These are phyloP conservation scores for Motacilla alba DNA, from an alignment of 2,113 vertebrate species.

Conservation along the genomic window DNA sequence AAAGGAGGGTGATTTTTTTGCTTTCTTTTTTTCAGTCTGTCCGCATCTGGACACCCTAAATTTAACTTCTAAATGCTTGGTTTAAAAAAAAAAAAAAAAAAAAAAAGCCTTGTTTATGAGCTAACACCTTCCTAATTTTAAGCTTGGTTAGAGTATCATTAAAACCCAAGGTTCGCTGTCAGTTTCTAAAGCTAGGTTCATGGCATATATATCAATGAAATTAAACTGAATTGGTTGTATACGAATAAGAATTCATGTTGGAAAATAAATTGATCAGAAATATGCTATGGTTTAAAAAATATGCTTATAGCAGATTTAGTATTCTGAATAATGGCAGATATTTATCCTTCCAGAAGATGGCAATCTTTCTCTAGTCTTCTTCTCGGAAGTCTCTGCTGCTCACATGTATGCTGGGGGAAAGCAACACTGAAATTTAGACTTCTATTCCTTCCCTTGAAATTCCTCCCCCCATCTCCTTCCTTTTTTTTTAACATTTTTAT, in stretches of 20 bases:
- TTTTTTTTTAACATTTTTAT: not conserved
- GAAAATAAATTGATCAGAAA: not conserved
- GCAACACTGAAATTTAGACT: not conserved
- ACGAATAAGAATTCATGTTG: not conserved
- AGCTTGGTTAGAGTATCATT: not conserved
- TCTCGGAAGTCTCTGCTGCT: not conserved
- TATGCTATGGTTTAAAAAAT: not conserved
- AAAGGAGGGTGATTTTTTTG: not conserved
- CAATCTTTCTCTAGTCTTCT: slow-evolving; percentile 35
- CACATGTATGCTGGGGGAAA: not conserved
- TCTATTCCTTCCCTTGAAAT: not conserved
- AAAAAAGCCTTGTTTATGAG: not conserved
- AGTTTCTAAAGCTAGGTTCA: not conserved
- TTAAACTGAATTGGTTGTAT: not conserved
- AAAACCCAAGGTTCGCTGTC: not conserved
- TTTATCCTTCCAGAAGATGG: slow-evolving; percentile 65
- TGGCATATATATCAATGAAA: not conserved
- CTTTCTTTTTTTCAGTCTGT: not conserved
- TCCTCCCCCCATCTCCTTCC: rapidly evolving
- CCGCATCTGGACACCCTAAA: not conserved
- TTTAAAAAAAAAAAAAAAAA: not conserved
- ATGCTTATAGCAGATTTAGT: not conserved
- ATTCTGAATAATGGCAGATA: not conserved
- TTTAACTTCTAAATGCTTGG: not conserved
- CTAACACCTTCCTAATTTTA: not conserved